Evolutionary conservation across 2,888 invertebrate species (phyloP).

Genomic region (Limnephilus lunatus): DNA sequence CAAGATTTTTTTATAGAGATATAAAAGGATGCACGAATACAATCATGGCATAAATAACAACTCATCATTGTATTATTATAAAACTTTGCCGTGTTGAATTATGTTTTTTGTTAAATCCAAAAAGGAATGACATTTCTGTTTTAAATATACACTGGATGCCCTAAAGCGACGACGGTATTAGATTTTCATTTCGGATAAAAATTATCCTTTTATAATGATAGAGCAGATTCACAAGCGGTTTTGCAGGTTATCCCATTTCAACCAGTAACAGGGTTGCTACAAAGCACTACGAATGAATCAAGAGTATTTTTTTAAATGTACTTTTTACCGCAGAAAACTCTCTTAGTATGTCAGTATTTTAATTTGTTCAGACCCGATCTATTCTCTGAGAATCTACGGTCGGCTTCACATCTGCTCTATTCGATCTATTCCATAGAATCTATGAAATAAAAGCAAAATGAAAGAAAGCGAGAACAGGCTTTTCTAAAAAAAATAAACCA

Average conservation of each 20-base stretch:
- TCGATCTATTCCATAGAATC: too few relatives aligned
- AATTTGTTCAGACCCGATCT: not conserved
- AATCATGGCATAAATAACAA: not conserved
- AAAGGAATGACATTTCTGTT: conserved; percentile 49
- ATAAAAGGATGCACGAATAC: too few relatives aligned
- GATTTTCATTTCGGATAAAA: conserved; percentile 44
- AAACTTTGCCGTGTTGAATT: not conserved
- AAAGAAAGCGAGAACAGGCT: too few relatives aligned
- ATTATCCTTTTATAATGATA: conserved; percentile 13
- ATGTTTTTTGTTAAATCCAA: conserved; percentile 25
- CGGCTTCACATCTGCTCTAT: too few relatives aligned
- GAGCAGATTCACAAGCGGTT: not conserved
- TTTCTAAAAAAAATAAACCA: too few relatives aligned
- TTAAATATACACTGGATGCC: conserved; percentile 25
- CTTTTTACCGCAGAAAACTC: not conserved
- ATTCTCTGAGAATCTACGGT: too few relatives aligned
- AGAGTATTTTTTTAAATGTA: too few relatives aligned
- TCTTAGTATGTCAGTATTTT: not conserved
- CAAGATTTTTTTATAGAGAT: not conserved
- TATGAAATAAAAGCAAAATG: too few relatives aligned
- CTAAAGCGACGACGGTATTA: not conserved
- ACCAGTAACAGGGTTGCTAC: not conserved
- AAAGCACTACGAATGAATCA: not conserved
- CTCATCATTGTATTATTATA: not conserved
- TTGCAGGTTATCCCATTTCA: not conserved